Evolutionary conservation across 2,888 invertebrate species (phyloP).

Genomic region (Drymonia ruficornis): DNA sequence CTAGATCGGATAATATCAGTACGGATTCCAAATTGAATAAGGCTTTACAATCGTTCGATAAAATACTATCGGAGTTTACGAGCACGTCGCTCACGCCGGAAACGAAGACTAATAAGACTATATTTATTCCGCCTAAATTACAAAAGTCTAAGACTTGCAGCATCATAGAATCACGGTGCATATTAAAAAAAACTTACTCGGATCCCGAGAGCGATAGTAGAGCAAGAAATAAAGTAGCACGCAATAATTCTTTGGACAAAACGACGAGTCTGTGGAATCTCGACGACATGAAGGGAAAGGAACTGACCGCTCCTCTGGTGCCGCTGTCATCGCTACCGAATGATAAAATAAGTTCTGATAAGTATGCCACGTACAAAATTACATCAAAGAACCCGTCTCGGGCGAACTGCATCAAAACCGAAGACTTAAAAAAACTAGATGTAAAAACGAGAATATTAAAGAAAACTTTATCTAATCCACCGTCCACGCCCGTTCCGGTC

Average conservation of each 20-base stretch:
- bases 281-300: conserved; percentile 83
- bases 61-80: conserved; percentile 76
- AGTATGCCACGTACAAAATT: conserved; percentile 81
- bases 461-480: conserved; percentile 82
- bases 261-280: conserved; percentile 86
- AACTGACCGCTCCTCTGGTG: conserved; percentile 70
- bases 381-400: conserved; percentile 72
- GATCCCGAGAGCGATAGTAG: conserved; percentile 68
- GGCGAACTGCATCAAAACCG: conserved; percentile 69
- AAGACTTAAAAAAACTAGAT: conserved; percentile 79
- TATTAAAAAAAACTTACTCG: conserved; percentile 85
- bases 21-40: conserved; percentile 71
- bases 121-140: conserved; percentile 82
- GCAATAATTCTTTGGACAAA: conserved; percentile 80
- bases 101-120: conserved; percentile 48
- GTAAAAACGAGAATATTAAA: conserved; percentile 83
- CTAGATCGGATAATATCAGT: conserved; percentile 36
- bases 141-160: conserved; percentile 89
- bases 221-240: conserved; percentile 65
- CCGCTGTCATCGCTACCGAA: conserved; percentile 63
- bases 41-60: conserved; percentile 80
- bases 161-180: conserved; percentile 88
- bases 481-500: conserved; percentile 79
- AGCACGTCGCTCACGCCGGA: conserved; percentile 57
- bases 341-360: conserved; percentile 76